Percentiles rank a stretch among this genome's conserved stretches.
Evolutionary conservation across 2,888 invertebrate genomes (phyloP).

Genomic region (Scaptomyza cyrtandrae): DNA sequence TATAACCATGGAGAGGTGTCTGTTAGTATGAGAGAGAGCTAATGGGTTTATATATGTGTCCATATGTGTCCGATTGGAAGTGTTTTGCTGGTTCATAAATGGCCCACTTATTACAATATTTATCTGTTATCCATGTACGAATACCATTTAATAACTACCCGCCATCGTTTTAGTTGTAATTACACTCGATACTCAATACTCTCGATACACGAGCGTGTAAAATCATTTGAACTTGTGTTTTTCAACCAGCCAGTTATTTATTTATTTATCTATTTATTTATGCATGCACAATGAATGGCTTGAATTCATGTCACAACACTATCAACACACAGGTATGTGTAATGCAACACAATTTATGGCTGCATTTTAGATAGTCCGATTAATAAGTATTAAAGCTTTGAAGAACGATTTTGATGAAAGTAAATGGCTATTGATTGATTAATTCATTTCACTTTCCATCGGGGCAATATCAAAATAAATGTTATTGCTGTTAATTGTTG

Average conservation of each 20-base stretch:
- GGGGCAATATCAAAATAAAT: no score
- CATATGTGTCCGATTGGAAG: constrained; percentile 15
- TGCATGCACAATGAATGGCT: constrained; percentile 17
- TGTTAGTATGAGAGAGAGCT: constrained; percentile 2
- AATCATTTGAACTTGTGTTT: constrained; percentile 29
- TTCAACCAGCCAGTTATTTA: constrained; percentile 42
- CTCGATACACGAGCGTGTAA: constrained; percentile 22
- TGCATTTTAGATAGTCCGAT: constrained; percentile 19
- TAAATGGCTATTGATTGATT: neutral
- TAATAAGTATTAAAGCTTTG: neutral
- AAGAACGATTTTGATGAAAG: neutral
- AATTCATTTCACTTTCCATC: neutral
- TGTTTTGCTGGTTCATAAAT: constrained; percentile 66
- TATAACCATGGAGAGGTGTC: constrained; percentile 52
- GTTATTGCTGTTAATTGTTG: no score
- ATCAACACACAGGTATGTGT: constrained; percentile 13
- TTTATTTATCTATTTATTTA: constrained; percentile 50
- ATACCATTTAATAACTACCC: constrained; percentile 68
- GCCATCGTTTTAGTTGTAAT: constrained; percentile 60
- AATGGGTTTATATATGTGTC: neutral
- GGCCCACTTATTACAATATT: constrained; percentile 65
- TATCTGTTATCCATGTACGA: constrained; percentile 46
- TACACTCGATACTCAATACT: constrained; percentile 45
- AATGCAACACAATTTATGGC: constrained; percentile 16
- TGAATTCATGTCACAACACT: constrained; percentile 32